phyloP scores from a whole-genome alignment of 2,113 vertebrate species.

The Phalacrocorax carbo region DNA sequence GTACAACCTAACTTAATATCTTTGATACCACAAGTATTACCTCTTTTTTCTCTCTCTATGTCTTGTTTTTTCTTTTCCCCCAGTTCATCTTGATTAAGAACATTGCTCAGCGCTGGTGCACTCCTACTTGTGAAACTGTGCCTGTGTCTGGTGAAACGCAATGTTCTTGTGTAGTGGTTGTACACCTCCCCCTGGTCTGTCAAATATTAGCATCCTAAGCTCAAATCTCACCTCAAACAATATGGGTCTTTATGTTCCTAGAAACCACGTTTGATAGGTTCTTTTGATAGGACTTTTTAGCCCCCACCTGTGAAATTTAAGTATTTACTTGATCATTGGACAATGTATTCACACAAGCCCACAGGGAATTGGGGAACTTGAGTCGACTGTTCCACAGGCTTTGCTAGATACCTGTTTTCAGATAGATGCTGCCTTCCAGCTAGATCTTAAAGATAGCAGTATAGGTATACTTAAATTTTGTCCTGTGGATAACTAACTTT shows the following conservation, averaged over 20 bases:
- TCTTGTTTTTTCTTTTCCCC: neutral
- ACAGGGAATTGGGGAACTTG: neutral
- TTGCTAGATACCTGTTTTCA: neutral
- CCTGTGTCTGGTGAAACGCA: neutral
- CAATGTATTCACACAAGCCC: rapidly evolving
- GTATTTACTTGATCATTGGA: neutral
- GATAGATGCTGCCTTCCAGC: neutral
- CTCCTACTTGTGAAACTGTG: rapidly evolving
- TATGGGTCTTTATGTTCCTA: neutral
- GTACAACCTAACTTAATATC: neutral
- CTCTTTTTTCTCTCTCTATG: neutral
- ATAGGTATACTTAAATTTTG: neutral
- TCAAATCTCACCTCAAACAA: neutral
- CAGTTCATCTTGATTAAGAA: neutral
- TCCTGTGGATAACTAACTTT: neutral
- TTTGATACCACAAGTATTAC: neutral
- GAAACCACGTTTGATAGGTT: neutral
- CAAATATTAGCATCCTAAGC: neutral
- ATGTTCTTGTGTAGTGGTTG: neutral
- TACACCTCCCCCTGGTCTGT: neutral
- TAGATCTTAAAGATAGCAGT: neutral
- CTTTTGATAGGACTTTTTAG: neutral
- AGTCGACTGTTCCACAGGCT: neutral
- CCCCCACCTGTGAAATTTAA: neutral
- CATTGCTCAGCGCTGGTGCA: neutral